Evolutionary conservation across 2,888 invertebrate genomes (phyloP).

Genomic region (Phrixothrix hirtus): DNA sequence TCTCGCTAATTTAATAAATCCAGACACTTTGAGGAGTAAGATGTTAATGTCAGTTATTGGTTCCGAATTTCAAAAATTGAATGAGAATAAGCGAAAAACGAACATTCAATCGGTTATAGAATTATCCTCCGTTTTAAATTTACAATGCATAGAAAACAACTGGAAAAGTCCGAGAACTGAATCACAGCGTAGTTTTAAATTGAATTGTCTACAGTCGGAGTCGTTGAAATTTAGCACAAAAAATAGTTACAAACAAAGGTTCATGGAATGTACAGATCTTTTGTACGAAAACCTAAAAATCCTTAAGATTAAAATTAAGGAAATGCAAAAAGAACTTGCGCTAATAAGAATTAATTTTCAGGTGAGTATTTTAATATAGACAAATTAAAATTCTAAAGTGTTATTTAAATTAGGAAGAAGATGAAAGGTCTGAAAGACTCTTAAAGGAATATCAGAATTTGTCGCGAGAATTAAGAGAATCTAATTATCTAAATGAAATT

Average conservation of each 20-base stretch:
- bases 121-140: not conserved
- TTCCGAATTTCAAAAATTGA: constrained; percentile 11
- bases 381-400: too few relatives aligned
- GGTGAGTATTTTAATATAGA: too few relatives aligned
- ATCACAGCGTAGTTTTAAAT: not conserved
- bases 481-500: constrained; percentile 62
- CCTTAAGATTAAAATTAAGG: constrained; percentile 42
- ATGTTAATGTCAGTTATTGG: constrained; percentile 16
- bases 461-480: constrained; percentile 57
- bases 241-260: not conserved
- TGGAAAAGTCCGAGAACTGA: not conserved
- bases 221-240: constrained; percentile 5
- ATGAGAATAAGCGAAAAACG: not conserved
- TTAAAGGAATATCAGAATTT: constrained; percentile 58
- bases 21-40: constrained; percentile 4
- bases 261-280: constrained; percentile 31
- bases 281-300: constrained; percentile 38
- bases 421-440: constrained; percentile 42
- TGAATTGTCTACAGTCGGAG: constrained; percentile 9
- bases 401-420: constrained; percentile 43
- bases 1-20: constrained; percentile 8
- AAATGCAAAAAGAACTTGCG: constrained; percentile 40
- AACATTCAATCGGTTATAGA: not conserved
- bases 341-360: constrained; percentile 41
- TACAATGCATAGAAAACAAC: not conserved